Conservation (phyloP, 2,888 invertebrate species). For the Ctena decussata region DNA sequence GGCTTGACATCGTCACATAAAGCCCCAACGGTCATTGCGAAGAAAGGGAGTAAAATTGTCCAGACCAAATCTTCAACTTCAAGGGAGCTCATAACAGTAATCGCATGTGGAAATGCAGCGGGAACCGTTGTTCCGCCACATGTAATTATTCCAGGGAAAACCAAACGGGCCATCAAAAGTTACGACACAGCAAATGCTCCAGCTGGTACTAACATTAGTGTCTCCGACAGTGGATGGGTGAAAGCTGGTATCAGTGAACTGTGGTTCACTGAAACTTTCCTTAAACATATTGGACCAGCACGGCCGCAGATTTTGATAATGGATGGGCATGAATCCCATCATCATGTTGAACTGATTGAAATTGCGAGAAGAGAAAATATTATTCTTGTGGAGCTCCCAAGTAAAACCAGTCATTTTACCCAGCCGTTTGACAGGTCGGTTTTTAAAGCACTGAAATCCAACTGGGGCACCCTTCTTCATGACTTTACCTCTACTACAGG, state of each 20-base stretch:
- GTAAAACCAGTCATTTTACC: constrained; percentile 27
- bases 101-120: constrained; percentile 54
- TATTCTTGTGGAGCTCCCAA: constrained; percentile 34
- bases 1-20: constrained; percentile 16
- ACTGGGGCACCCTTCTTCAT: constrained; percentile 10
- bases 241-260: constrained; percentile 32
- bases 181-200: constrained; percentile 32
- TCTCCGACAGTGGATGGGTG: constrained; percentile 36
- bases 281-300: constrained; percentile 30
- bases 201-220: constrained; percentile 27
- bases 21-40: constrained; percentile 21
- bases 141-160: constrained; percentile 55
- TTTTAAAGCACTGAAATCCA: constrained; percentile 29
- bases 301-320: constrained; percentile 21
- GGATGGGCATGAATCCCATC: constrained; percentile 27
- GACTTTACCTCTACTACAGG: constrained; percentile 29
- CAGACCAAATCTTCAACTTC: constrained; percentile 28
- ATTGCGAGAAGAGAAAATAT: constrained; percentile 23
- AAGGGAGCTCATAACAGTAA: constrained; percentile 36
- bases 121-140: constrained; percentile 43
- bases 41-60: constrained; percentile 7
- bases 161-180: constrained; percentile 3
- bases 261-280: constrained; percentile 36
- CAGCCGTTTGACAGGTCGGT: constrained; percentile 42
- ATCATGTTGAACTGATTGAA: constrained; percentile 32